These are phyloP conservation scores for Cyanoliseus patagonus DNA, from an alignment of 2,113 vertebrate species.

Conservation along the genomic window DNA sequence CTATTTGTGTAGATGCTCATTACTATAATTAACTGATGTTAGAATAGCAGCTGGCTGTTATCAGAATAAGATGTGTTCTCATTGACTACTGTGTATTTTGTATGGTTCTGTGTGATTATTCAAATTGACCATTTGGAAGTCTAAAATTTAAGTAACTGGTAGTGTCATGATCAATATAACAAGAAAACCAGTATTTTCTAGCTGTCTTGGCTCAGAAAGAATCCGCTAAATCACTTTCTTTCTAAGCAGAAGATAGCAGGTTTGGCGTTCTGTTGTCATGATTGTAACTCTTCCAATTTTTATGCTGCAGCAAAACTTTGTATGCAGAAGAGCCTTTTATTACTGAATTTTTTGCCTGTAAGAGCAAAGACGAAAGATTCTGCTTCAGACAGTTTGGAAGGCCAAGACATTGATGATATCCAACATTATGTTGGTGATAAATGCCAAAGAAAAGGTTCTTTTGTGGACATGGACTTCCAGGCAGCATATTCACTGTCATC, in stretches of 20 bases:
- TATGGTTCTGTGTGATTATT: background rate
- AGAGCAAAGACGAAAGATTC: slow-evolving; percentile 58
- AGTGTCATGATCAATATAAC: background rate
- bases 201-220: background rate
- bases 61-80: background rate
- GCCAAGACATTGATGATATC: slow-evolving; percentile 20
- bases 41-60: background rate
- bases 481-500: slow-evolving; percentile 9
- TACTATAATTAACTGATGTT: background rate
- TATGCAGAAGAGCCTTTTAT: slow-evolving; percentile 89
- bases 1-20: background rate
- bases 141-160: background rate
- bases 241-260: background rate
- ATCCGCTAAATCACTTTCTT: background rate
- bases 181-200: background rate
- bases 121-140: background rate
- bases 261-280: fast-evolving
- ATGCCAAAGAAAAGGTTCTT: slow-evolving; percentile 62
- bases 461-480: slow-evolving; percentile 85
- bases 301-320: slow-evolving; percentile 84
- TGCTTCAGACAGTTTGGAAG: slow-evolving; percentile 1
- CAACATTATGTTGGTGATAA: slow-evolving; percentile 18
- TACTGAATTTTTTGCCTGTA: slow-evolving; percentile 84
- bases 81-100: background rate
- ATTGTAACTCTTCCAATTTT: background rate